Conservation (phyloP, 1,140 invertebrate species). For the Trinorchestia longiramus region DNA sequence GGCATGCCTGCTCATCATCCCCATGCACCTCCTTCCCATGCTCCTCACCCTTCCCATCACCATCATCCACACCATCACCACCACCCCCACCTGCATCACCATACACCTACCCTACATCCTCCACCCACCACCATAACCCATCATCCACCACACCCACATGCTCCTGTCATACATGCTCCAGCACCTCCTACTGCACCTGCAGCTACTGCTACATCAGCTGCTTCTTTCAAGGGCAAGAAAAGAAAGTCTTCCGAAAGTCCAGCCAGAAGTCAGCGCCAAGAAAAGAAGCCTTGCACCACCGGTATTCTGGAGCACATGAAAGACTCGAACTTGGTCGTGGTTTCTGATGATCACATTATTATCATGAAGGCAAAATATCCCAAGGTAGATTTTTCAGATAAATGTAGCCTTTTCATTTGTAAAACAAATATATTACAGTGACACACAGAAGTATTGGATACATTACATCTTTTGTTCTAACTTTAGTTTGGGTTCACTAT, state of each 20-base stretch:
- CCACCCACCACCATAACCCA: not conserved
- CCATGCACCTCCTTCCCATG: conserved; percentile 3
- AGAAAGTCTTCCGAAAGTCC: not conserved
- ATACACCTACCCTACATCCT: not conserved
- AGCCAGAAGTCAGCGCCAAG: not conserved
- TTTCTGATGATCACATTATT: conserved; percentile 21
- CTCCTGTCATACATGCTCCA: not conserved
- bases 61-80: conserved; percentile 23
- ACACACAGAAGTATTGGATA: too few relatives aligned
- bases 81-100: conserved; percentile 18
- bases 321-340: not conserved
- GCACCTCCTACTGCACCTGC: not conserved
- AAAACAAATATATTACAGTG: too few relatives aligned
- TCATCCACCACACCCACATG: not conserved
- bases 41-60: conserved; percentile 22
- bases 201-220: not conserved
- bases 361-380: conserved; percentile 47
- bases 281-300: conserved; percentile 12
- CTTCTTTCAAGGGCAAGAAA: not conserved
- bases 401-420: too few relatives aligned
- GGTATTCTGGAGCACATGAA: conserved; percentile 34
- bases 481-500: too few relatives aligned
- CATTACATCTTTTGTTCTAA: too few relatives aligned
- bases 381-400: not conserved
- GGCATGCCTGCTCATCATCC: conserved; percentile 28